Evolutionary conservation across 2,797 vertebrate species (phyloP), one percentile per base, ranked within the genome.

Genomic region (Poecilia velifera): DNA sequence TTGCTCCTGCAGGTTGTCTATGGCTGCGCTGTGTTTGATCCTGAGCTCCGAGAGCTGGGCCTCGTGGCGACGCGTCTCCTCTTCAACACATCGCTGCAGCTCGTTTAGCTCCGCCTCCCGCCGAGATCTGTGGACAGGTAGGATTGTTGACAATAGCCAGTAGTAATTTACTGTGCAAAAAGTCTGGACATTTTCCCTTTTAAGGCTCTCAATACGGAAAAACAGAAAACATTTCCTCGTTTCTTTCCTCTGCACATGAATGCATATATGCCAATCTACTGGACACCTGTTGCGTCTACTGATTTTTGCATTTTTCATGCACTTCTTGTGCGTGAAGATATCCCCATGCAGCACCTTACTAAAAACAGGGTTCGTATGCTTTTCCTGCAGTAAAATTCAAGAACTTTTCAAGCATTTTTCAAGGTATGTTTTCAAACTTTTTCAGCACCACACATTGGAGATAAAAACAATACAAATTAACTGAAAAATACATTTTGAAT

Each of bases 1-100:
- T 88, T 97, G 96, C 66, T 97, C 96, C 91, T 96, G 95, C 28
- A 96, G 94, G 77, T 66, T 92, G 86, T 96, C 96, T 51, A 96
- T 93, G 76, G 95, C 91, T 14, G 90, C 57, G 2, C 94, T 95
- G 92, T 97, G 96, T 86, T 96, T 96, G 76, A 96, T 91, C 76
- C 96, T 72, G 59, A 96, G 91, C 53, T 96, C 96, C 13, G 96
- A 96, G 0, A 97, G 91, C 81, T 96, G 96, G 55, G 59, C 82
- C 80, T 97, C 96, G 4, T 97, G 96, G 12, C 93, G 94, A 0
- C 96, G 94, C 2, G 96, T 96, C 80, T 96, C 95, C 4, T 96
- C 96, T 89, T 97, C 96, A 22, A 97, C 91, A 53, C 95, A 90
- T 53, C 95, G 90, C 92, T 96, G 96, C 7, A 97, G 95, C 0